These are phyloP conservation scores for Diorhabda elongata DNA, from an alignment of 1,140 invertebrate genomes.

Conservation along the genomic window DNA sequence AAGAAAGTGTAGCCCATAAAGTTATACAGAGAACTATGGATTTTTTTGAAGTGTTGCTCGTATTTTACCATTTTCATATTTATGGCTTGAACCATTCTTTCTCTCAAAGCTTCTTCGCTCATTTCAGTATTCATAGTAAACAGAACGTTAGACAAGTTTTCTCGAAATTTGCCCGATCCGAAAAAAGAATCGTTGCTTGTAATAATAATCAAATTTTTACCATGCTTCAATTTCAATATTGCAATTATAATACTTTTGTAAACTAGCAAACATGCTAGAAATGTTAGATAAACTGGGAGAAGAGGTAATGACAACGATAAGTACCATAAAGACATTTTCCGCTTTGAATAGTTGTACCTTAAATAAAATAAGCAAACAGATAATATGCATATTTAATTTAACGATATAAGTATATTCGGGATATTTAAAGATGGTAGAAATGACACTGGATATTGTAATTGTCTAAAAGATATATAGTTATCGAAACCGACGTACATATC, in stretches of 20 bases:
- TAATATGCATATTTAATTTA: no score
- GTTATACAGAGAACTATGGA: not conserved
- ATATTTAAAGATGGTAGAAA: no score
- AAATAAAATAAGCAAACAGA: no score
- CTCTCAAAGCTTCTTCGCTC: not conserved
- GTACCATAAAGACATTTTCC: not conserved
- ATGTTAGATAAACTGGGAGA: not conserved
- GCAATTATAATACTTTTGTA: not conserved
- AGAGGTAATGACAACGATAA: not conserved
- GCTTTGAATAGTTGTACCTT: no score
- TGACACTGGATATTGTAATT: no score
- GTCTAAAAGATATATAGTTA: no score
- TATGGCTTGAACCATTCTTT: not conserved
- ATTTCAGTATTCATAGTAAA: not conserved
- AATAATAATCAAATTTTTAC: not conserved
- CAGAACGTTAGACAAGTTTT: not conserved
- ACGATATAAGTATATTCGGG: no score
- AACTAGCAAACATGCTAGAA: not conserved
- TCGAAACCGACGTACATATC: no score
- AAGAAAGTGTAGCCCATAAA: not conserved
- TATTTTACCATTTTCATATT: not conserved
- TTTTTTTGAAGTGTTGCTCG: not conserved
- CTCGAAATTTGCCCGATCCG: not conserved
- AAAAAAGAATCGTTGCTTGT: not conserved
- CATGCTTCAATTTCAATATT: not conserved